Percentiles rank a stretch among this genome's conserved stretches.
Conservation (phyloP, 2,797 vertebrate species). For the Gila robusta region DNA sequence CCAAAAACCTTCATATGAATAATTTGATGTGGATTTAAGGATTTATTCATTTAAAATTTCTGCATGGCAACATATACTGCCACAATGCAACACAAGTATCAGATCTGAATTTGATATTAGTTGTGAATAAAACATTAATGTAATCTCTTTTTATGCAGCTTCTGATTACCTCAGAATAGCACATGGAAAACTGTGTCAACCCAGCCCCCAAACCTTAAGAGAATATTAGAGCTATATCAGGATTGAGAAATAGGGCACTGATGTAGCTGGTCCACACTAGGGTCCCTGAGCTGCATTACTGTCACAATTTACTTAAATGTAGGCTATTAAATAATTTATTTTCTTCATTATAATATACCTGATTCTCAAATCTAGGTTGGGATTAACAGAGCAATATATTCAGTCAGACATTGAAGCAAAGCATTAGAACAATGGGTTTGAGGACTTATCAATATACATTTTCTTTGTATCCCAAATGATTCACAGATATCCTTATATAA, state of each 20-base stretch:
- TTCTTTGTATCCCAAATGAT: not conserved
- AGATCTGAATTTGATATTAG: not conserved
- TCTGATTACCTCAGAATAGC: constrained; percentile 42
- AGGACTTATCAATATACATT: not conserved
- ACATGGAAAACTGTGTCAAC: constrained; percentile 61
- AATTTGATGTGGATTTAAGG: not conserved
- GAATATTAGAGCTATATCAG: constrained; percentile 62
- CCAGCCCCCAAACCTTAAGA: constrained; percentile 57
- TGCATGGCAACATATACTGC: not conserved
- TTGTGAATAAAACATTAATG: constrained; percentile 45
- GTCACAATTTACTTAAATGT: constrained; percentile 19
- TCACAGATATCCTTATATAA: not conserved
- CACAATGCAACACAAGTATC: not conserved
- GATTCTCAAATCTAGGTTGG: not conserved
- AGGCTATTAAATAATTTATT: not conserved
- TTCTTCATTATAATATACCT: not conserved
- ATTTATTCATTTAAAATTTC: not conserved
- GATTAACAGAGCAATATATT: not conserved
- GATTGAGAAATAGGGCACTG: constrained; percentile 72
- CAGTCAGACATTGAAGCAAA: not conserved
- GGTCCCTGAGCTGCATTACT: not conserved
- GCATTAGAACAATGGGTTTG: not conserved
- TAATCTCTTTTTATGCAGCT: constrained; percentile 25
- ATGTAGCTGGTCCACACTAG: constrained; percentile 57
- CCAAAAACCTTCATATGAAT: not conserved